Conservation (phyloP, 2,888 invertebrate genomes). For the Noctua comes region DNA sequence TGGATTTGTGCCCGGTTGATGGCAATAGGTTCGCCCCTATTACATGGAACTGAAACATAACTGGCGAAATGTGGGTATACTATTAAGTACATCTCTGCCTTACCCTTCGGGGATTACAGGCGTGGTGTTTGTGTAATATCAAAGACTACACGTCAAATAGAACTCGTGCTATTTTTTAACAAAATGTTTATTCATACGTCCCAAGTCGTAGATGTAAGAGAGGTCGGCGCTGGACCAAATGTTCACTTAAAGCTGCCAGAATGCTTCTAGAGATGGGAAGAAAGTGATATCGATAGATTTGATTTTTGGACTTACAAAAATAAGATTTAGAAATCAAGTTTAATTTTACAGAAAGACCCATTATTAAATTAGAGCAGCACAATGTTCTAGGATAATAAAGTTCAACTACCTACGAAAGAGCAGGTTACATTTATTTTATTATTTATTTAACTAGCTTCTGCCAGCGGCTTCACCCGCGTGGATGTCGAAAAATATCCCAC, state of each 20-base stretch:
- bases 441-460: too few species aligned
- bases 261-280: constrained; percentile 64
- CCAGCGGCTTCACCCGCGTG: too few species aligned
- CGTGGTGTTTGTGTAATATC: background rate
- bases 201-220: constrained; percentile 71
- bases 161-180: constrained; percentile 43
- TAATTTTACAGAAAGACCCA: too few species aligned
- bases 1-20: too few species aligned
- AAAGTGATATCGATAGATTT: constrained; percentile 50
- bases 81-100: background rate
- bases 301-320: too few species aligned
- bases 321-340: too few species aligned
- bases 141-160: background rate
- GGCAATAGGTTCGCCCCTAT: too few species aligned
- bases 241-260: constrained; percentile 79
- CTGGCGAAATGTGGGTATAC: too few species aligned
- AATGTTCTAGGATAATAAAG: background rate
- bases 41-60: too few species aligned
- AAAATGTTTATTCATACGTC: constrained; percentile 72
- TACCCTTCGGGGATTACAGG: background rate
- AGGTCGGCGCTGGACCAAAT: constrained; percentile 78
- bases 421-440: background rate
- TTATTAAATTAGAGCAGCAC: background rate
- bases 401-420: background rate
- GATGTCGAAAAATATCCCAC: too few species aligned